These are phyloP conservation scores for Caenorhabditis sp. DNA, from an alignment of 2,888 invertebrate genomes.

Conservation along the genomic window DNA sequence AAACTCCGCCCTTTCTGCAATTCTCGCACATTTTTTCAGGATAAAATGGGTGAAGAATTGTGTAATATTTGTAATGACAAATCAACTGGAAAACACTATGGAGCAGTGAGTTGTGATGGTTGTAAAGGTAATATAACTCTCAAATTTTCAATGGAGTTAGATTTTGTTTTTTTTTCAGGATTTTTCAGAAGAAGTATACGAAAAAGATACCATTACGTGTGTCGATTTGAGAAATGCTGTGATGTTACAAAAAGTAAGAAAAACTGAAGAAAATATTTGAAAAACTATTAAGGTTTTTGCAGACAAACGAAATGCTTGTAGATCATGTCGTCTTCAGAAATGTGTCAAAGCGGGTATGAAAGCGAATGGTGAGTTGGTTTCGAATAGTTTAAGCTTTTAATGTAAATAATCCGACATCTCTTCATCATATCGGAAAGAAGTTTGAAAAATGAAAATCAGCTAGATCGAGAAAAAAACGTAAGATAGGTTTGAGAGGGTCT, in stretches of 20 bases:
- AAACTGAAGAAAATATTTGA: background rate
- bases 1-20: background rate
- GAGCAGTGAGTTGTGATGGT: conserved; percentile 67
- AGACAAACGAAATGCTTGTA: conserved; percentile 65
- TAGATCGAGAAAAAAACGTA: no score
- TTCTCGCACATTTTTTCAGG: conserved; percentile 5
- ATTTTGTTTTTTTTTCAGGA: conserved; percentile 28
- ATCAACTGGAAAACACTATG: conserved; percentile 70
- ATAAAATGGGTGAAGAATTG: conserved; percentile 50
- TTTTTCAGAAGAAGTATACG: conserved; percentile 70
- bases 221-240: conserved; percentile 67
- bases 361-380: conserved; percentile 47
- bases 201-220: conserved; percentile 66
- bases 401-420: no score
- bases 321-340: conserved; percentile 59
- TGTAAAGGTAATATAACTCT: conserved; percentile 58
- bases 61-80: conserved; percentile 66
- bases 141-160: background rate
- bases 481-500: no score
- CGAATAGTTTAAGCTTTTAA: no score
- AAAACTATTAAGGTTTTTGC: conserved; percentile 14
- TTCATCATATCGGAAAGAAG: no score
- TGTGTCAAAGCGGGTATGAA: conserved; percentile 66
- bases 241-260: conserved; percentile 67
- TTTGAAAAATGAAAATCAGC: background rate